Base-by-base conservation (phyloP, 2,113 vertebrate species). In the Elephantulus edwardii region DNA sequence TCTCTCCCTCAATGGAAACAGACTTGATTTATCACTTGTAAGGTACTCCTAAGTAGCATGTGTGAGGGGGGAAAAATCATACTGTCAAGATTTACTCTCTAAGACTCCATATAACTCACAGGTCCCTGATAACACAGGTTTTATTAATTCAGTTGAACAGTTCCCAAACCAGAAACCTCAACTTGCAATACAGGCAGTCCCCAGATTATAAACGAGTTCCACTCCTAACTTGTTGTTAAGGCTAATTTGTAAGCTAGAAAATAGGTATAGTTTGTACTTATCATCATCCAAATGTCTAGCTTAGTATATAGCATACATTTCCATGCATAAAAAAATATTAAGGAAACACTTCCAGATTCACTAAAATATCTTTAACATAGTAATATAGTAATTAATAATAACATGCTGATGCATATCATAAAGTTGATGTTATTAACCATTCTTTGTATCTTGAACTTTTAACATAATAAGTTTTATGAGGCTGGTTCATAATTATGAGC, bases 11-110 rank as follows among this genome's bases (percentile, higher is more conserved):
- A 90, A 72, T 64, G 89, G 93, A 97, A 93, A 35, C 24, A 88
- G 85, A 90, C 91, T 95, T 81, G 95, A 91, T 94, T 97, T 95
- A 96, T 89, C 80, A 86, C 54, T 62, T 0, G 0, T 83, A 94
- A 94, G 72, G 83, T 85, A 91, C 3, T 56, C 90, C 1, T 75
- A 94, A 95, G 83, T 74, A 74, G 82, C 77, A 92, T 56, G 70
- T 84, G 70, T 10, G 81, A 58, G 13, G 14, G 2, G 28, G 92
- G 83, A 88, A 78, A 94, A 88, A 93, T 92, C 46, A 87, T 17
- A 20, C 62, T 71, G 70, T 96, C 89, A 95, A 96, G 95, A 96
- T 76, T 80, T 58, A 90, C 75, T 76, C 33, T 44, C 94, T 62
- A 84, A 89, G 62, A 93, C 44, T 17, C 42, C 86, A 91, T 78